Evolutionary conservation across 2,113 vertebrate genomes (phyloP), one percentile per base, ranked within the genome.

Genomic region (Oreochromis niloticus): DNA sequence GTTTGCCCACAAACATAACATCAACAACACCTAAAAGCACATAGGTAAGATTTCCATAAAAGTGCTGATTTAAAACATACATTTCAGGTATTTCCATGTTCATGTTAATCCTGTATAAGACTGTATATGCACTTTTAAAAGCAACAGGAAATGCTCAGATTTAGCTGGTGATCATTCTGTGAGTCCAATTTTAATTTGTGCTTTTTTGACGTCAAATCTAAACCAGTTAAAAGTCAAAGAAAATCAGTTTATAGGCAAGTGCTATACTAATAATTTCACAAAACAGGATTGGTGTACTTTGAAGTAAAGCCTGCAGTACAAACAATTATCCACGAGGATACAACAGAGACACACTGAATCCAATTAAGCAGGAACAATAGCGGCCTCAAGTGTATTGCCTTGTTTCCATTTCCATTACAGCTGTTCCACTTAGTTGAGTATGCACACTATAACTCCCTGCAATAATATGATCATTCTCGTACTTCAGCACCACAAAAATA

Each of bases 331-430:
- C 56, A 52, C 3, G 10, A 78, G 73, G 73, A 52, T 19, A 78
- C 46, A 34, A 78, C 27, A 78, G 73, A 78, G 73, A 34, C 73
- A 52, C 73, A 19, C 56, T 80, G 32, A 86, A 86, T 89, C 88
- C 83, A 86, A 85, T 89, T 81, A 88, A 59, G 81, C 39, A 82
- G 34, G 43, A 84, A 34, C 75, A 78, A 81, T 36, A 39, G 61
- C 9, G 3, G 81, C 86, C 80, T 84, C 66, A 10, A 55, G 75
- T 80, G 61, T 48, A 87, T 89, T 71, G 30, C 73, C 56, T 63
- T 85, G 80, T 85, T 81, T 90, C 85, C 41, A 82, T 84, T 89
- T 84, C 66, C 83, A 84, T 90, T 73, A 61, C 86, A 85, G 86
- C 61, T 85, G 84, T 81, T 82, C 73, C 56, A 34, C 59, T 80